Evolutionary conservation across 2,797 vertebrate genomes (phyloP).

Genomic region (Acipenser transmontanus): DNA sequence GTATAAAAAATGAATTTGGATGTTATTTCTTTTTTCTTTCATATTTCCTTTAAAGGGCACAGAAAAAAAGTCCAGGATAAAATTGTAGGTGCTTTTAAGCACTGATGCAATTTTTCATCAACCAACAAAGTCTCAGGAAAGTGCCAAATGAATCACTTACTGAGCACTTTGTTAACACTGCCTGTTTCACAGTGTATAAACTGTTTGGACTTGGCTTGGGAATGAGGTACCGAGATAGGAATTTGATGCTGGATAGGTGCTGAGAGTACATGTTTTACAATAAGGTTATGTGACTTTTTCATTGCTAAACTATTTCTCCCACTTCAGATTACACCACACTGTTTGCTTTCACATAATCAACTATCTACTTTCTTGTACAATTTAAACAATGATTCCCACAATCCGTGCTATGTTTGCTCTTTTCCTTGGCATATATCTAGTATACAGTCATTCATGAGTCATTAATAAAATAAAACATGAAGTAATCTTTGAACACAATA

Average conservation of each 20-base stretch:
- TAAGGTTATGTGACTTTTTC: constrained; percentile 39
- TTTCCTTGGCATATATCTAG: constrained; percentile 16
- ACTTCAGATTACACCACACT: constrained; percentile 11
- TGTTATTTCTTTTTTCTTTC: no score
- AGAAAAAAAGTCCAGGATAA: no score
- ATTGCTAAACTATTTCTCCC: constrained; percentile 15
- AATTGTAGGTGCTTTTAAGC: no score
- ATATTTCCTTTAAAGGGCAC: no score
- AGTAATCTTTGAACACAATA: background rate
- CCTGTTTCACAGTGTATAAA: constrained; percentile 25
- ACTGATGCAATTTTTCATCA: no score
- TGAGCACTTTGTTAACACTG: constrained; percentile 18
- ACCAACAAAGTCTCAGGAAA: background rate
- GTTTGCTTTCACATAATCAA: constrained; percentile 22
- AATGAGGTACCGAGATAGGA: constrained; percentile 43
- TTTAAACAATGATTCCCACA: constrained; percentile 19
- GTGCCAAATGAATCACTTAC: background rate
- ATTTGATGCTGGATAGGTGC: constrained; percentile 41
- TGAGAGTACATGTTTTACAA: constrained; percentile 39
- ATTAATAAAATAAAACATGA: constrained; percentile 10
- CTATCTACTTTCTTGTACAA: constrained; percentile 16
- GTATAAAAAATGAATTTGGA: no score
- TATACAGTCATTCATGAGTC: constrained; percentile 3
- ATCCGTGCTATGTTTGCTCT: background rate
- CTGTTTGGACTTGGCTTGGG: constrained; percentile 37